Evolutionary conservation across 2,113 vertebrate genomes (phyloP).

Genomic region (Antechinus stuartii): DNA sequence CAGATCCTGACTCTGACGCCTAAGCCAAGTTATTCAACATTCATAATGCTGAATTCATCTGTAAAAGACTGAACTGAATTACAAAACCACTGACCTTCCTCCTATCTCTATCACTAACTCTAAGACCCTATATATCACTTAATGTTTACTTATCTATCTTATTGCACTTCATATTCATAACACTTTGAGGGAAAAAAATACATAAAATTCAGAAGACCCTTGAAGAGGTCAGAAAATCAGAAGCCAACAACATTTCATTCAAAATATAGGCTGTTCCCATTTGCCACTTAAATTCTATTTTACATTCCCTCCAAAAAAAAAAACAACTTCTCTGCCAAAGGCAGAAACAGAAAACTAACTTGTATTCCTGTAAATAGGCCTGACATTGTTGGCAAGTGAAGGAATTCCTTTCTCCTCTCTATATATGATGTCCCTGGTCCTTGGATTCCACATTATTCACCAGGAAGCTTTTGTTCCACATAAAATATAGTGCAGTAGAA

Average conservation of each 20-base stretch:
- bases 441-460: slow-evolving; percentile 1
- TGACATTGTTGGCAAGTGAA: not conserved
- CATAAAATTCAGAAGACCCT: not conserved
- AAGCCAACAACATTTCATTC: not conserved
- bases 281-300: not conserved
- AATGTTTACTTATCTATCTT: not conserved
- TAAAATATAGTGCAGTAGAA: slow-evolving; percentile 28
- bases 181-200: not conserved
- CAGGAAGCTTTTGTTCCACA: not conserved
- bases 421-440: not conserved
- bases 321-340: not conserved
- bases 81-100: not conserved
- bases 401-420: not conserved
- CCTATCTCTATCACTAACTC: not conserved
- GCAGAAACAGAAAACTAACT: not conserved
- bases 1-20: not conserved
- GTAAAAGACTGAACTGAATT: not conserved
- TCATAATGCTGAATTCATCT: not conserved
- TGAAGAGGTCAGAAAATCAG: slow-evolving; percentile 28
- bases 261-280: not conserved
- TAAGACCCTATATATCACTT: not conserved
- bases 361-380: slow-evolving; percentile 13
- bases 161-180: not conserved
- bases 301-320: not conserved
- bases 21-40: not conserved